Evolutionary conservation across 2,113 vertebrate genomes (phyloP).

Genomic region (Nannospalax galili): DNA sequence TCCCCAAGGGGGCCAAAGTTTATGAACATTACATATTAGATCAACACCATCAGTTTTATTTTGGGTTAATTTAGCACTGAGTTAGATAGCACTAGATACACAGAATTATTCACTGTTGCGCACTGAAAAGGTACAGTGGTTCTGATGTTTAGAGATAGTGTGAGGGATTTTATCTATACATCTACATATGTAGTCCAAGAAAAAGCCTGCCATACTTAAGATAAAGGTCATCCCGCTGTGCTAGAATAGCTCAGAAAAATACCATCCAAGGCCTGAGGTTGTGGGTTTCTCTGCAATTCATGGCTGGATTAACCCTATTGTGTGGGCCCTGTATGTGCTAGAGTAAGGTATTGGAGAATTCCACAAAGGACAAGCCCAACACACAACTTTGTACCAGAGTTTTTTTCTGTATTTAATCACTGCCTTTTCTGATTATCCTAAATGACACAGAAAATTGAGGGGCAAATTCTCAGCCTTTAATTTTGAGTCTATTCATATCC

Average conservation of each 20-base stretch:
- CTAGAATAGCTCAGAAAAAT: constrained; percentile 58
- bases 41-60: background rate
- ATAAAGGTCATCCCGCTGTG: constrained; percentile 53
- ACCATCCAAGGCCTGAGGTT: background rate
- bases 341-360: constrained; percentile 45
- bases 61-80: background rate
- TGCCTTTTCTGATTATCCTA: constrained; percentile 47
- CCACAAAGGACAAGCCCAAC: constrained; percentile 57
- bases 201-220: constrained; percentile 27
- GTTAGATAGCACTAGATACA: background rate
- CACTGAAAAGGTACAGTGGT: background rate
- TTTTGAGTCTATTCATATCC: constrained; percentile 46
- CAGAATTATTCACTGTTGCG: background rate
- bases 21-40: background rate
- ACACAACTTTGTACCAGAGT: constrained; percentile 18
- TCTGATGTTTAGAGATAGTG: background rate
- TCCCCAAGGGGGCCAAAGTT: background rate
- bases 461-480: constrained; percentile 57
- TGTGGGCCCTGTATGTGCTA: background rate
- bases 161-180: background rate
- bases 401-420: constrained; percentile 9
- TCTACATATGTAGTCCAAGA: constrained; percentile 61
- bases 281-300: constrained; percentile 56
- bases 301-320: constrained; percentile 47
- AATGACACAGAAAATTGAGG: constrained; percentile 65